phyloP scores from a whole-genome alignment of 1,140 invertebrate species.

The Trichonephila clavata region DNA sequence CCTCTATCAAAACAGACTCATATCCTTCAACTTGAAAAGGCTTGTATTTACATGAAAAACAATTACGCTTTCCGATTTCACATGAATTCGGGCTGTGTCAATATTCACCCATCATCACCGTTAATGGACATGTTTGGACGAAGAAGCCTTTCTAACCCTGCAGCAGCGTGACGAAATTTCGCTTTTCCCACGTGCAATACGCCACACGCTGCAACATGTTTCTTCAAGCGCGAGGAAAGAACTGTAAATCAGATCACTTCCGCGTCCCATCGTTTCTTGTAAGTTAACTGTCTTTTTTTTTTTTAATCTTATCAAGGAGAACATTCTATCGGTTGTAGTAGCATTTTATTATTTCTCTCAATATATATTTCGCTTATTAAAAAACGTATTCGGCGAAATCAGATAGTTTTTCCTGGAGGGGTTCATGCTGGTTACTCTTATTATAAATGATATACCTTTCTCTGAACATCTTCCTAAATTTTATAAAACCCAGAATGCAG shows the following conservation, averaged over 20 bases:
- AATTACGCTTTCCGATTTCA: not conserved
- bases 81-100: not conserved
- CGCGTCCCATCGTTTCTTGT: not conserved
- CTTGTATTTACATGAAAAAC: not conserved
- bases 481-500: too few relatives aligned
- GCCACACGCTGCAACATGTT: conserved; percentile 31
- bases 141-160: not conserved
- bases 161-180: conserved; percentile 13
- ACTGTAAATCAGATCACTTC: conserved; percentile 1
- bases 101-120: not conserved
- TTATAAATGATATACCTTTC: too few relatives aligned
- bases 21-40: not conserved
- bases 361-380: too few relatives aligned
- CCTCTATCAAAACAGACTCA: not conserved
- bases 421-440: too few relatives aligned
- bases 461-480: too few relatives aligned
- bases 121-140: not conserved
- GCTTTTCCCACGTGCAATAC: conserved; percentile 23
- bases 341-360: too few relatives aligned
- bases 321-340: too few relatives aligned
- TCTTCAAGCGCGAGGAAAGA: conserved; percentile 20
- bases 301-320: too few relatives aligned
- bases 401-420: too few relatives aligned
- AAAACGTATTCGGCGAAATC: too few relatives aligned
- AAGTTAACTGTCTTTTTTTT: too few relatives aligned